Conservation (phyloP, 2,113 vertebrate genomes). For the Grammomys surdaster region DNA sequence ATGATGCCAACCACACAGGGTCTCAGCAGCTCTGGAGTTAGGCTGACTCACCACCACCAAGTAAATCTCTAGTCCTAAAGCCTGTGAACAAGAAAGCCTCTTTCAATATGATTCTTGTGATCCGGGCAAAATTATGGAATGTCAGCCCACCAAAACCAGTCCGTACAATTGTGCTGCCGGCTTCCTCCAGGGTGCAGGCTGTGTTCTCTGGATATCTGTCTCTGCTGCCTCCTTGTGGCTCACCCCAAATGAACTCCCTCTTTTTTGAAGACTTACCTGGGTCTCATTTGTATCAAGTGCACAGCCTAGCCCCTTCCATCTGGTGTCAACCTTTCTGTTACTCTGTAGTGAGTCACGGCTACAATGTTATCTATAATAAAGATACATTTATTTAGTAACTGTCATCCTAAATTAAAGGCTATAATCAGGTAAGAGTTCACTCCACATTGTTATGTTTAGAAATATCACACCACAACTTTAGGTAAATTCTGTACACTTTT, state of each 20-base stretch:
- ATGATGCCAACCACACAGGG: neutral
- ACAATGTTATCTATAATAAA: neutral
- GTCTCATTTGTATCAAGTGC: neutral
- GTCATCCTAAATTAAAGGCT: neutral
- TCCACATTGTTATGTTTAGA: neutral
- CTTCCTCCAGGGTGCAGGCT: too few species aligned
- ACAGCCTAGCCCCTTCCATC: too few species aligned
- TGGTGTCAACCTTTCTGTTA: neutral
- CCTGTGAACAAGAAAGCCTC: too few species aligned
- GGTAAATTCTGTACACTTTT: neutral
- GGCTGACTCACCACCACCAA: neutral
- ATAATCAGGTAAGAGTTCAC: neutral
- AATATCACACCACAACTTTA: neutral
- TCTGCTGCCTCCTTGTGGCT: neutral
- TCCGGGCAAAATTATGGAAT: neutral
- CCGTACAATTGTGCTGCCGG: neutral
- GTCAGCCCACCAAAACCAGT: neutral
- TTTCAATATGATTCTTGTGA: too few species aligned
- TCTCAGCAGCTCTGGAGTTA: neutral
- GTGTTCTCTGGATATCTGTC: neutral
- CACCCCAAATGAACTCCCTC: neutral
- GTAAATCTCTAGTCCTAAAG: neutral
- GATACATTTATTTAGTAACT: neutral
- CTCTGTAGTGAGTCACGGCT: neutral
- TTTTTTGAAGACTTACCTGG: neutral